Conservation (phyloP, 2,797 vertebrate genomes). For the Aldrovandia affinis region DNA sequence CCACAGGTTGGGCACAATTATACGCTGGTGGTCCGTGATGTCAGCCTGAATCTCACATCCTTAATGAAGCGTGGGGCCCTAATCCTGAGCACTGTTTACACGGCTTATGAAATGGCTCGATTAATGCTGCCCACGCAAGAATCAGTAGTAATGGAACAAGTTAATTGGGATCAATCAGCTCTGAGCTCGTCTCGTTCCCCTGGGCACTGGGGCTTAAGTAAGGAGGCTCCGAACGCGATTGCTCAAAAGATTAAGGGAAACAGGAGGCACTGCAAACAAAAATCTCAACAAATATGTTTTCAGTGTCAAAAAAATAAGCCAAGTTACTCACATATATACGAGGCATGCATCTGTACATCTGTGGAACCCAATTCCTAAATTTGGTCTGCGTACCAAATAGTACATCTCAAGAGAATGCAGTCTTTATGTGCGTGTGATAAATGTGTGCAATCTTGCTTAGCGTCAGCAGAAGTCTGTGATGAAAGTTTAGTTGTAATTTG, state of each 20-base stretch:
- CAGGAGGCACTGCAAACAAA: conserved; percentile 17
- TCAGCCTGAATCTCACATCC: background rate
- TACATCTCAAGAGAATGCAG: too few species aligned
- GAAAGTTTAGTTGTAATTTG: too few species aligned
- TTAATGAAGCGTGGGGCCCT: conserved; percentile 14
- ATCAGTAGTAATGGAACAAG: conserved; percentile 44
- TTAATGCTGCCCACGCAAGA: conserved; percentile 48
- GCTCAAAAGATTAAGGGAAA: conserved; percentile 51
- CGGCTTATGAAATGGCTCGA: conserved; percentile 43
- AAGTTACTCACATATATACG: too few species aligned
- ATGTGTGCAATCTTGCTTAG: too few species aligned
- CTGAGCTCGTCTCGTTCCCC: conserved; percentile 40
- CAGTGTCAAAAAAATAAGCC: too few species aligned
- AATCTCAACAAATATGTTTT: too few species aligned
- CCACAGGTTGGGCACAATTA: background rate
- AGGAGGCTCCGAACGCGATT: conserved; percentile 48
- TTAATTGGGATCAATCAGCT: conserved; percentile 64
- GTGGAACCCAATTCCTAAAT: too few species aligned
- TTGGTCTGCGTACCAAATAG: too few species aligned
- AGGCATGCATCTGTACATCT: too few species aligned
- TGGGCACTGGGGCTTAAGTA: conserved; percentile 45
- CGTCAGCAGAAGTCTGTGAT: too few species aligned
- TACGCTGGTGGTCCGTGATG: too few species aligned
- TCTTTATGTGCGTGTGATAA: too few species aligned
- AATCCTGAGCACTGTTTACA: conserved; percentile 42